Evolutionary conservation across 2,113 vertebrate species (phyloP), one percentile per base, ranked within the genome.

Genomic region (Axis porcinus): DNA sequence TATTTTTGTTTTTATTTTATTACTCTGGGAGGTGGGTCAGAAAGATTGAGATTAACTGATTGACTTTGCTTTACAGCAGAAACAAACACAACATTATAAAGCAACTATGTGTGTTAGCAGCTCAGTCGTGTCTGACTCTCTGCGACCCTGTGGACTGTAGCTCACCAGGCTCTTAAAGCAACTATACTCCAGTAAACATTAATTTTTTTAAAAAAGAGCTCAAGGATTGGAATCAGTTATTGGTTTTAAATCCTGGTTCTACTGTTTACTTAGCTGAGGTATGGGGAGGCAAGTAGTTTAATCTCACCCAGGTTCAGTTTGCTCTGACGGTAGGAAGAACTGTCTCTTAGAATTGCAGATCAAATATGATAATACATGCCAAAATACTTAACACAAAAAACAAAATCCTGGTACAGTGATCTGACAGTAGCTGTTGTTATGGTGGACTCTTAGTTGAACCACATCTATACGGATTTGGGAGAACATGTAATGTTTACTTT

Each of bases 401-500:
- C 81, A 83, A 74, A 6, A 23, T 57, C 33, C 83, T 36, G 15
- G 30, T 40, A 30, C 6, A 47, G 19, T 5, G 25, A 86, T 16
- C 86, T 70, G 52, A 27, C 15, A 17, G 6, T 85, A 14, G 40
- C 12, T 33, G 2, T 23, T 67, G 12, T 64, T 47, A 16, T 55
- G 15, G 0, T 36, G 45, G 21, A 52, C 36, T 21, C 54, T 79
- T 74, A 17, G 36, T 55, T 54, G 78, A n/a, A 33, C 23, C 85
- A 62, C 14, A 10, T 58, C 33, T 62, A 0, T 87, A 2, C 9
- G 19, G 45, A 70, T 70, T 36, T 94, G 81, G 82, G 50, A 85
- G 47, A 64, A 23, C 30, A 11, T 43, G 36, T 54, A 47, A 74
- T 86, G 28, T 85, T 95, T 94, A 62, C 52, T 86, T 86, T 92